phyloP scores from a whole-genome alignment of 2,888 invertebrate species.

The Hemicrepidius hirtus region DNA sequence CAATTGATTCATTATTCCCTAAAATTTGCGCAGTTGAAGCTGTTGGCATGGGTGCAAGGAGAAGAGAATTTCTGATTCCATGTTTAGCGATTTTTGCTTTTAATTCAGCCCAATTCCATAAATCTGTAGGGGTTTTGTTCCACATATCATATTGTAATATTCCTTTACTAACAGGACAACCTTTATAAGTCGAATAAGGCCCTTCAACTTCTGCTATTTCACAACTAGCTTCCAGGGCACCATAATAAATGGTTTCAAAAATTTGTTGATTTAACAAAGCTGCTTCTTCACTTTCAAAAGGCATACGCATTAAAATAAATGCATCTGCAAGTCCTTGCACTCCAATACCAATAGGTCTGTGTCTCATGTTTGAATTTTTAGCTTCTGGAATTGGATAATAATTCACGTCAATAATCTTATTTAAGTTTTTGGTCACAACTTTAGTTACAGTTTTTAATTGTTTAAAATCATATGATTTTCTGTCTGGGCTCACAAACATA shows the following conservation, averaged over 20 bases:
- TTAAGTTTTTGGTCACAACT: constrained; percentile 92
- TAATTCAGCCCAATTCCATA: constrained; percentile 92
- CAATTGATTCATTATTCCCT: constrained; percentile 98
- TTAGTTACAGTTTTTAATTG: constrained; percentile 92
- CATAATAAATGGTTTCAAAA: constrained; percentile 98
- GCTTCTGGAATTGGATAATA: constrained; percentile 96
- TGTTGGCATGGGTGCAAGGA: constrained; percentile 98
- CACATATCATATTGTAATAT: constrained; percentile 99
- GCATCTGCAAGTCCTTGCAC: constrained; percentile 98
- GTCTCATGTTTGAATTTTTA: constrained; percentile 88
- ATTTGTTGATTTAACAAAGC: constrained; percentile 92
- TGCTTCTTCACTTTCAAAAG: constrained; percentile 94
- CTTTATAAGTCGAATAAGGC: constrained; percentile 92
- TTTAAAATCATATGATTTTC: constrained; percentile 89
- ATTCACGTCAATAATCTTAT: constrained; percentile 97
- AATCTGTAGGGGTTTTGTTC: constrained; percentile 88
- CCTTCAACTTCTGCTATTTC: constrained; percentile 91
- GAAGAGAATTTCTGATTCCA: constrained; percentile 91
- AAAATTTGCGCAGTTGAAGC: constrained; percentile 99
- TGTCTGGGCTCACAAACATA: constrained; percentile 87
- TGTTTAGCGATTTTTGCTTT: constrained; percentile 90
- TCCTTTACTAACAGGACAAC: constrained; percentile 95
- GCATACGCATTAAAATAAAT: constrained; percentile 93
- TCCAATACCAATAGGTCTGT: constrained; percentile 93
- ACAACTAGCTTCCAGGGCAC: constrained; percentile 95